A percentile compares a stretch with the other conserved stretches of the same genome.
Evolutionary conservation across 2,888 invertebrate species (phyloP).

Genomic region (Aquatica leii): DNA sequence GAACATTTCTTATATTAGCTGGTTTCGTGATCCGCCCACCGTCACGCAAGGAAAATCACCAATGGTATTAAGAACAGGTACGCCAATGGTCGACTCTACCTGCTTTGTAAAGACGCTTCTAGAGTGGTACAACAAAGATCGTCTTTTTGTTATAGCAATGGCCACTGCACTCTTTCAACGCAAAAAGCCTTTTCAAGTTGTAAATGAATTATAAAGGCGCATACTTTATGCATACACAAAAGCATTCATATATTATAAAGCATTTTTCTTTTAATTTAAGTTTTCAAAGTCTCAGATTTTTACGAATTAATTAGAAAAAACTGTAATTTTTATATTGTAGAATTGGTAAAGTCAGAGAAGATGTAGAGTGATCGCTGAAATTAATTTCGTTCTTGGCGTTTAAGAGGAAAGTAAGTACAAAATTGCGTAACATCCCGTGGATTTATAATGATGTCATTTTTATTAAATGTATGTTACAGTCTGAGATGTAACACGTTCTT

Average conservation of each 20-base stretch:
- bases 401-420: constrained; percentile 6
- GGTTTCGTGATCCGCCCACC: constrained; percentile 51
- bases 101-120: constrained; percentile 5
- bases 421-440: constrained; percentile 11
- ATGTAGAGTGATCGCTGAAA: constrained; percentile 7
- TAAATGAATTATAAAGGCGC: too few species aligned
- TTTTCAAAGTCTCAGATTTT: too few species aligned
- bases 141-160: neutral
- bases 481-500: constrained; percentile 7
- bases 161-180: too few species aligned
- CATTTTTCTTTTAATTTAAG: too few species aligned
- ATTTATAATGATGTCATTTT: constrained; percentile 14
- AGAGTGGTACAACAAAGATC: neutral
- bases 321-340: too few species aligned
- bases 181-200: too few species aligned
- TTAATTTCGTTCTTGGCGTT: constrained; percentile 10
- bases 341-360: neutral
- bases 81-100: constrained; percentile 38
- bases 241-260: too few species aligned
- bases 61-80: constrained; percentile 51
- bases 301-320: too few species aligned
- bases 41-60: constrained; percentile 58
- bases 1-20: constrained; percentile 28
- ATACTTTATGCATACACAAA: too few species aligned
- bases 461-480: constrained; percentile 5